phyloP scores from a whole-genome alignment of 2,113 vertebrate genomes.

The Melanotaenia duboulayi region DNA sequence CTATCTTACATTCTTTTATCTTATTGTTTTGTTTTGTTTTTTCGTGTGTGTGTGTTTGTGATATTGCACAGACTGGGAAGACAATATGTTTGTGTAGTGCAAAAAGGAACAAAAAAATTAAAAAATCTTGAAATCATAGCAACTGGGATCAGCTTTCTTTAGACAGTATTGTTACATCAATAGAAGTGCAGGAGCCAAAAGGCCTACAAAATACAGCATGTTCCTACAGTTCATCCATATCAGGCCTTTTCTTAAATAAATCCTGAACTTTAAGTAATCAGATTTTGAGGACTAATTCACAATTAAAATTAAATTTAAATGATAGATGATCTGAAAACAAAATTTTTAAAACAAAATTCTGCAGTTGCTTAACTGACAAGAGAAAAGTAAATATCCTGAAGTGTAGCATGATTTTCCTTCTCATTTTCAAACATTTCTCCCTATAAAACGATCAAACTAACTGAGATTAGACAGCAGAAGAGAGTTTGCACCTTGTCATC shows the following conservation, averaged over 20 bases:
- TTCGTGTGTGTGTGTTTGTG: too few relatives aligned
- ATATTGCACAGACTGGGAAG: too few relatives aligned
- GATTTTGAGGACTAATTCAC: too few relatives aligned
- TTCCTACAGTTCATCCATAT: background rate
- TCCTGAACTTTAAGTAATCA: background rate
- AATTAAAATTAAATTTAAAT: too few relatives aligned
- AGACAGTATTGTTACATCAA: background rate
- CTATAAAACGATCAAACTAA: background rate
- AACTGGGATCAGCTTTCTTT: background rate
- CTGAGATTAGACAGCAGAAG: background rate
- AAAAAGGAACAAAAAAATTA: too few relatives aligned
- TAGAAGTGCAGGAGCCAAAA: background rate
- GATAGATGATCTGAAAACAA: background rate
- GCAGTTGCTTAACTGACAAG: background rate
- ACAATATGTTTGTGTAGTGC: too few relatives aligned
- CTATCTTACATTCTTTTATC: too few relatives aligned
- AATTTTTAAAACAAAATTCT: background rate
- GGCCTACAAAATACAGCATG: constrained; percentile 49
- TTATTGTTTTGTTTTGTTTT: too few relatives aligned
- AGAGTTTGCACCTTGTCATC: constrained; percentile 89
- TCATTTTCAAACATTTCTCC: background rate
- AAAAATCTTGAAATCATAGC: background rate
- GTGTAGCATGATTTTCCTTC: background rate
- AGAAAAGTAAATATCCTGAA: background rate
- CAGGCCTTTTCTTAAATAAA: background rate